Evolutionary conservation across 1,140 invertebrate genomes (phyloP), one percentile per base, ranked within the genome.

Genomic region (Microplitis mediator): DNA sequence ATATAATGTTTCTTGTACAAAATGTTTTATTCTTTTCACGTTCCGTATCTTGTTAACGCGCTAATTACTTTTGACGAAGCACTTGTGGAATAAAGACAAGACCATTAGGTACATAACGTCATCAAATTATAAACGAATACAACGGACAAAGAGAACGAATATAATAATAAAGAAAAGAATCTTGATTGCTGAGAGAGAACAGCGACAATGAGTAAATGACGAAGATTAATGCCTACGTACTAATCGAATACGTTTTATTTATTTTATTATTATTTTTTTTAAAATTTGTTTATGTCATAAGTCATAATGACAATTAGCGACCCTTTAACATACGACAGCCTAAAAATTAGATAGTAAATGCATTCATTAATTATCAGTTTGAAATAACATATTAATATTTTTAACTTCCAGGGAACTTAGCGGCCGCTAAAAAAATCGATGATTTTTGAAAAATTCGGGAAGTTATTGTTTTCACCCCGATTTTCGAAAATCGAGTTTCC

Each of bases 11-110:
- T 36, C 61, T 63, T n/a, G 8, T 32, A 31, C 23, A 23, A 32
- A 13, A 45, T 45, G 39, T 66, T 66, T 66, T 16, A 70, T 73
- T 68, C 67, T 50, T 69, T 66, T 34, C 71, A 65, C 68, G 67
- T 75, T 67, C 64, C 50, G 65, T 70, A 67, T 52, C 74, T 75
- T 71, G 64, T 73, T 73, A 75, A 68, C 68, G 67, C 67, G 72
- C 72, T 74, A 74, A 74, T 74, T 74, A 74, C 66, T 74, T 73
- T 68, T 32, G 67, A 52, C 61, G 34, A 36, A 64, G 39, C 52
- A 31, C 51, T 56, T 45, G 13, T 52, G 35, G 51, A 39, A 66
- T 35, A 67, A 50, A 50, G 64, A 61, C 56, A 62, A 69, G 68
- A 61, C 58, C 39, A 69, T 69, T 71, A 71, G 58, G 60, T 50